Base-by-base conservation (phyloP, 1,140 invertebrate species). In the Bombyx mandarina region DNA sequence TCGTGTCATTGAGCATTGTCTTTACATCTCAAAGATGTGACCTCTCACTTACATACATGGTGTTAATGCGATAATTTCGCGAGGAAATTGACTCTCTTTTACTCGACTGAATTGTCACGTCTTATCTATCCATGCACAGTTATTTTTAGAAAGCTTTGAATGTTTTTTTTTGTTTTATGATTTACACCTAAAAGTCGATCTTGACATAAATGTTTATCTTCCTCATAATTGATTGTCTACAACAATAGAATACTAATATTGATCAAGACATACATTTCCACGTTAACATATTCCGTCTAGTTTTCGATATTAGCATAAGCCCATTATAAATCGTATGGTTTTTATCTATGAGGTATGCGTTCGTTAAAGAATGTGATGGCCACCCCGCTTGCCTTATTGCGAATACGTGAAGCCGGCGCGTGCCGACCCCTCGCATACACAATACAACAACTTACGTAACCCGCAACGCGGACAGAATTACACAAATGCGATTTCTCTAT, bases 401-500 rank as follows among this genome's bases (percentile, higher is more conserved):
- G 58, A 54, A 69, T 73, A 71, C 66, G 68, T 66, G 66, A 60
- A 68, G 61, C 57, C 61, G 67, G 63, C 66, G 62, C 66, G 68
- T 68, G 71, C 65, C 62, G 52, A 45, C 61, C 61, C 62, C 56
- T 56, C 47, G 61, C 66, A 67, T 69, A 66, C 69, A 71, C 71
- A 74, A 69, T 70, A 69, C 63, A 44, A 52, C 35, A 45, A 61
- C 61, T 74, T 74, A 74, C 72, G 69, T 74, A 74, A 74, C 63
- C 48, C 57, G 56, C 57, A 57, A 71, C 72, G 69, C 72, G 72
- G 47, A 52, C 62, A 60, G 72, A 74, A 74, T 74, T 65, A 62
- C 63, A 61, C 59, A 71, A 66, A 57, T 50, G 57, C 72, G 72
- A 74, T 74, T 74, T 74, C 72, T 71, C 71, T 74, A 67, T 73